Base-by-base conservation (phyloP, 30 jellyfish, hydroid and myxozoan genomes). In the Turritopsis rubra region DNA sequence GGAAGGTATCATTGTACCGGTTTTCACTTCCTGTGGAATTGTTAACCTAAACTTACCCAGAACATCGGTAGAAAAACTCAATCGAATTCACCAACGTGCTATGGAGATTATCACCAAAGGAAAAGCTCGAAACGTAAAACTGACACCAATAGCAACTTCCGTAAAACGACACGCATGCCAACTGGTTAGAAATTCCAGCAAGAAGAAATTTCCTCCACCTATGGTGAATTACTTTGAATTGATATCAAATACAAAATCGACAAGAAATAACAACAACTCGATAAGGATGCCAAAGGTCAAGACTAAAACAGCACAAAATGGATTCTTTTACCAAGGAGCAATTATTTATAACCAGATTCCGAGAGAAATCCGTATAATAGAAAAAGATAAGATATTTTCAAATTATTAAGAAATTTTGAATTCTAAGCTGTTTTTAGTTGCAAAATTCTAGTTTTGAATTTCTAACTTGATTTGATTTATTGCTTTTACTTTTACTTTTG, bases 291-390 rank as follows among this genome's bases (percentile, higher is more conserved):
- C 8, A 68, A 68, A 19, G 21, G 77, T 19, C 16, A 68, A 68
- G 19, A 68, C 77, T 68, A 68, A 68, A 27, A 68, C 9, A 68
- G 77, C 77, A 9, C 77, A 68, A 68, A 68, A 27, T 68, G 77
- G 77, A 1, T 68, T 68, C 30, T 9, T 68, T 8, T 68, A 68
- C 19, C 77, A 68, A 68, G 77, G 77, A 7, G 77, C 77, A 19
- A 23, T n/a, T 68, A 68, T 68, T 19, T 68, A 68, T n/a, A n/a
- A n/a, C n/a, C n/a, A n/a, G n/a, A n/a, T n/a, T n/a, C n/a, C n/a
- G n/a, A n/a, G n/a, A n/a, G n/a, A n/a, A n/a, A n/a, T n/a, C n/a
- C n/a, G n/a, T n/a, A n/a, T n/a, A n/a, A n/a, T n/a, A n/a, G n/a
- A n/a, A n/a, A n/a, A n/a, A n/a, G n/a, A n/a, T n/a, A n/a, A n/a